These are phyloP conservation scores for Drosophila lowei DNA, from an alignment of 1,140 invertebrate genomes.

Conservation along the genomic window DNA sequence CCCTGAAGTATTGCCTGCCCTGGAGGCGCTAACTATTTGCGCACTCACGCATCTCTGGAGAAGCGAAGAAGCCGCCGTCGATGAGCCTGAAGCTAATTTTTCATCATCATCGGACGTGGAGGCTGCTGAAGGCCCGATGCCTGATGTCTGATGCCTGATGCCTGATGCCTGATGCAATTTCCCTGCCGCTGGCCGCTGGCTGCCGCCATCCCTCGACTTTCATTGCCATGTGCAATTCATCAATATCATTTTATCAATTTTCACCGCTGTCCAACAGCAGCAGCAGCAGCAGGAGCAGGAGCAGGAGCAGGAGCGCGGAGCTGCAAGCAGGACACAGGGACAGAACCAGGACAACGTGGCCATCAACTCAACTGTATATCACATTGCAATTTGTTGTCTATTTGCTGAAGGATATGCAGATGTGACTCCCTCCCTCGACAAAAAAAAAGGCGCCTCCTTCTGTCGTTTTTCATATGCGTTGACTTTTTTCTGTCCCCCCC, in stretches of 20 bases:
- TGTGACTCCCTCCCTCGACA: conserved; percentile 37
- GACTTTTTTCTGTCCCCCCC: conserved; percentile 9
- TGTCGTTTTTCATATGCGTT: conserved; percentile 69
- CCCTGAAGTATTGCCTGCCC: conserved; percentile 36
- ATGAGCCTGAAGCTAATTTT: conserved; percentile 66
- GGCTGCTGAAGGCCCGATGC: conserved; percentile 52
- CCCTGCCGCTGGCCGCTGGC: conserved; percentile 30
- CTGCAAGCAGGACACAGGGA: conserved; percentile 12
- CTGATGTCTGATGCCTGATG: conserved; percentile 35
- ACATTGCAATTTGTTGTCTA: conserved; percentile 82
- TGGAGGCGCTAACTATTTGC: conserved; percentile 50
- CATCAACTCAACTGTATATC: conserved; percentile 76
- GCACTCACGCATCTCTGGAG: conserved; percentile 50
- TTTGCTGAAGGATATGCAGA: conserved; percentile 81
- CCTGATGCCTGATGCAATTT: conserved; percentile 7
- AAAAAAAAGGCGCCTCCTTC: conserved; percentile 22
- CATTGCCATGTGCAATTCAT: conserved; percentile 80
- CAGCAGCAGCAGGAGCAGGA: conserved; percentile 21
- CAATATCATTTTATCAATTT: conserved; percentile 83
- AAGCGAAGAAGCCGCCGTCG: conserved; percentile 46
- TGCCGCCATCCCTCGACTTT: conserved; percentile 34
- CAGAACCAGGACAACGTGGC: conserved; percentile 32
- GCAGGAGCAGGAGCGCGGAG: neutral
- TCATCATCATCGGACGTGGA: conserved; percentile 72
- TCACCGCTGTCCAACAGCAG: conserved; percentile 73